Evolutionary conservation across 2,888 invertebrate species (phyloP).

Genomic region (Noctuana brunneofusca): DNA sequence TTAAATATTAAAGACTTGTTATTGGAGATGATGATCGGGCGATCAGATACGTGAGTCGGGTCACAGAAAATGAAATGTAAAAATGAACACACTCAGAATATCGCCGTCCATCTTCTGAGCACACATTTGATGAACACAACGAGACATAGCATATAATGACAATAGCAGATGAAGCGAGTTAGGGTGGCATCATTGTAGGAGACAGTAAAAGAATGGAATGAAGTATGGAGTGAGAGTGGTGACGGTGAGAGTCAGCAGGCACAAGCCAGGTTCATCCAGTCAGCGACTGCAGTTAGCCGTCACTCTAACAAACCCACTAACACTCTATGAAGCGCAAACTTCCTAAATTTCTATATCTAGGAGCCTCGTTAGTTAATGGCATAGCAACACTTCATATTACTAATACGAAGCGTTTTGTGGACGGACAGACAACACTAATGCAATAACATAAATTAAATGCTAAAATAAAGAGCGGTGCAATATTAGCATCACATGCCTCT

Average conservation of each 20-base stretch:
- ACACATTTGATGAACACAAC: conserved; percentile 55
- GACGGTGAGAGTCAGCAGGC: conserved; percentile 41
- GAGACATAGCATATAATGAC: conserved; percentile 45
- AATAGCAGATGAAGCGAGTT: conserved; percentile 58
- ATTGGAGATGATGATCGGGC: conserved; percentile 18
- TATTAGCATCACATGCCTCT: conserved; percentile 64
- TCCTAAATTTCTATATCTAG: conserved; percentile 41
- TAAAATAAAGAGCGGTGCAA: conserved; percentile 51
- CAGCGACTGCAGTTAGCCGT: conserved; percentile 36
- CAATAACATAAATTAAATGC: conserved; percentile 49
- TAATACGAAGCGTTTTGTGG: conserved; percentile 57
- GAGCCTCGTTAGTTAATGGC: conserved; percentile 40
- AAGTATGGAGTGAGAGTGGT: conserved; percentile 46
- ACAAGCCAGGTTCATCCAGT: conserved; percentile 39
- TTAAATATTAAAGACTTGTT: conserved; percentile 17
- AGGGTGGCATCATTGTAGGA: conserved; percentile 39
- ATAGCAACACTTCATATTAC: conserved; percentile 36
- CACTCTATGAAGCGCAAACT: conserved; percentile 41
- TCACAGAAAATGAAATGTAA: conserved; percentile 16
- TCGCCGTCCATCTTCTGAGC: conserved; percentile 17
- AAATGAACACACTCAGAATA: conserved; percentile 50
- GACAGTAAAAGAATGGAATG: conserved; percentile 51
- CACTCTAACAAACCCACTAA: conserved; percentile 40
- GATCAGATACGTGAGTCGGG: conserved; percentile 15
- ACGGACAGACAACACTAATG: conserved; percentile 65